phyloP scores from a whole-genome alignment of 1,140 invertebrate species.

The Vollenhovia emeryi region DNA sequence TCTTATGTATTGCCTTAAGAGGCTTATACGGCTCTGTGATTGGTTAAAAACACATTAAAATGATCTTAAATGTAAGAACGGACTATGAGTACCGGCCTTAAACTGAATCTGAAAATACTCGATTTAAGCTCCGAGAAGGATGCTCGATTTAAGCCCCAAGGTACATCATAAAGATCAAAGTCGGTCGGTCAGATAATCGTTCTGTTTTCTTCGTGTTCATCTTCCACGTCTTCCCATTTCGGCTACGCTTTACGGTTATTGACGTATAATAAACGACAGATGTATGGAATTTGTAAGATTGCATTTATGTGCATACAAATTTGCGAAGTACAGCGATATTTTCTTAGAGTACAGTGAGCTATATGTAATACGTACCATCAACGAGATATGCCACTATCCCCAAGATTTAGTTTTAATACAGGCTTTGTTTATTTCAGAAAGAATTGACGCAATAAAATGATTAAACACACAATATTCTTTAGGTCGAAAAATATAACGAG shows the following conservation, averaged over 20 bases:
- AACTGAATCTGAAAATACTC: too few species aligned
- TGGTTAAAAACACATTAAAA: too few species aligned
- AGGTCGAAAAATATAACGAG: not conserved
- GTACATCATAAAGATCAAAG: slow-evolving; percentile 5
- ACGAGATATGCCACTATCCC: too few species aligned
- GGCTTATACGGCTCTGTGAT: too few species aligned
- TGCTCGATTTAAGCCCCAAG: not conserved
- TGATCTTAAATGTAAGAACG: too few species aligned
- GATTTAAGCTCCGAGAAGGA: not conserved
- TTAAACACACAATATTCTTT: not conserved
- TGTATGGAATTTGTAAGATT: not conserved
- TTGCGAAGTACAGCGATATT: not conserved
- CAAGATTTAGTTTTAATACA: too few species aligned
- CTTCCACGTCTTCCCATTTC: slow-evolving; percentile 3
- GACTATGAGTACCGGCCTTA: too few species aligned
- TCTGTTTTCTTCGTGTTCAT: not conserved
- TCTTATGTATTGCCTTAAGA: too few species aligned
- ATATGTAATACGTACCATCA: not conserved
- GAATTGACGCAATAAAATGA: not conserved
- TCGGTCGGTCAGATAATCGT: not conserved
- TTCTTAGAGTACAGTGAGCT: not conserved
- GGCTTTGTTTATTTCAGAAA: not conserved
- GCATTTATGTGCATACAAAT: not conserved
- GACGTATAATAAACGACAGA: slow-evolving; percentile 3
- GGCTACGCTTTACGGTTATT: slow-evolving; percentile 44